These are phyloP conservation scores for Heliconius hortense DNA, from an alignment of 2,888 invertebrate species.

Conservation along the genomic window DNA sequence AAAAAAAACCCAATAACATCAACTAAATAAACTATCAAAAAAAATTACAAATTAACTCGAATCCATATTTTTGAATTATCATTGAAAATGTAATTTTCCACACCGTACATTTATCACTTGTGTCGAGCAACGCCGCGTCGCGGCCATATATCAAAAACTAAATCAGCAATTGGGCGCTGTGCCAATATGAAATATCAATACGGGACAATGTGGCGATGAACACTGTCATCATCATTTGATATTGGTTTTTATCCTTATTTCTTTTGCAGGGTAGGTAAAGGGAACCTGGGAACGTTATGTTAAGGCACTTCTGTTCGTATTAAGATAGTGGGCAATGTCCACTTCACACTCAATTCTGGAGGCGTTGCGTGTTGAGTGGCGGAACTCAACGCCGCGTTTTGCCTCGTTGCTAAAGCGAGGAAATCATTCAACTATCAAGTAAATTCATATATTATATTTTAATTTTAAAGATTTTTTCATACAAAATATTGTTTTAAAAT, in stretches of 20 bases:
- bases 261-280: too few species aligned
- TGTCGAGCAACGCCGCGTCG: slow-evolving; percentile 40
- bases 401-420: too few species aligned
- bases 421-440: too few species aligned
- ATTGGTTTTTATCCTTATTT: neutral
- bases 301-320: too few species aligned
- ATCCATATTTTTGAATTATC: neutral
- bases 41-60: neutral
- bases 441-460: too few species aligned
- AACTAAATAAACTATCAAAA: neutral
- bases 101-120: slow-evolving; percentile 33
- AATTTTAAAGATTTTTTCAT: too few species aligned
- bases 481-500: neutral
- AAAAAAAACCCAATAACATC: too few species aligned
- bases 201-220: slow-evolving; percentile 12
- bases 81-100: slow-evolving; percentile 22
- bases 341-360: too few species aligned
- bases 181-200: slow-evolving; percentile 42
- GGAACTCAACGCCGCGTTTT: too few species aligned
- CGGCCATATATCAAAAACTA: slow-evolving; percentile 41
- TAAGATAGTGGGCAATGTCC: too few species aligned
- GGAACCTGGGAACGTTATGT: too few species aligned
- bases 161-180: slow-evolving; percentile 39
- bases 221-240: neutral
- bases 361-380: too few species aligned